These are phyloP conservation scores for Nomada flava DNA, from an alignment of 2,888 invertebrate species.

Conservation along the genomic window DNA sequence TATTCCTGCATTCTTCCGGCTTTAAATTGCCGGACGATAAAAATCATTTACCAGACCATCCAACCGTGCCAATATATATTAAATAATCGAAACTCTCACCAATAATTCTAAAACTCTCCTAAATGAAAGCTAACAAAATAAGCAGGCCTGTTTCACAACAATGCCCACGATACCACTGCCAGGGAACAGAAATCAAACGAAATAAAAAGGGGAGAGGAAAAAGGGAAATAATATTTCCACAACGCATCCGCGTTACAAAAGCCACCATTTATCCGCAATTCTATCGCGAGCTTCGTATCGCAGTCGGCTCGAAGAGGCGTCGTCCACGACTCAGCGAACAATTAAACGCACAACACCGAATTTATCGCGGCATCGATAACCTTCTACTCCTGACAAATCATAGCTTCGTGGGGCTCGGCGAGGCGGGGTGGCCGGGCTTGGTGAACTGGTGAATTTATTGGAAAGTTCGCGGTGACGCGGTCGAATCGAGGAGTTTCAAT, in stretches of 20 bases:
- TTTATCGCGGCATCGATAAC: slow-evolving; percentile 57
- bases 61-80: no score
- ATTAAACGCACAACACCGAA: slow-evolving; percentile 48
- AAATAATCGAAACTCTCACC: no score
- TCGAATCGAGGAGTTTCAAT: slow-evolving; percentile 51
- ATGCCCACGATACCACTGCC: no score
- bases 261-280: slow-evolving; percentile 14
- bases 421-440: not conserved
- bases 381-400: slow-evolving; percentile 54
- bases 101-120: no score
- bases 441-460: slow-evolving; percentile 33
- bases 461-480: slow-evolving; percentile 41
- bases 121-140: no score
- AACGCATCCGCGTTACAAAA: not conserved
- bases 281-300: slow-evolving; percentile 1
- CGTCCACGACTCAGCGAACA: slow-evolving; percentile 19
- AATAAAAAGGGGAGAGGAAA: no score
- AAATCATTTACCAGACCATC: no score
- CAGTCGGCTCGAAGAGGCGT: not conserved
- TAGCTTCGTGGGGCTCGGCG: not conserved
- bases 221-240: not conserved
- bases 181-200: no score
- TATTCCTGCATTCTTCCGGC: no score
- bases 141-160: no score
- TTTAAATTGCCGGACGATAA: no score